Base-by-base conservation (phyloP, 2,797 vertebrate genomes). In the Echeneis naucrates region DNA sequence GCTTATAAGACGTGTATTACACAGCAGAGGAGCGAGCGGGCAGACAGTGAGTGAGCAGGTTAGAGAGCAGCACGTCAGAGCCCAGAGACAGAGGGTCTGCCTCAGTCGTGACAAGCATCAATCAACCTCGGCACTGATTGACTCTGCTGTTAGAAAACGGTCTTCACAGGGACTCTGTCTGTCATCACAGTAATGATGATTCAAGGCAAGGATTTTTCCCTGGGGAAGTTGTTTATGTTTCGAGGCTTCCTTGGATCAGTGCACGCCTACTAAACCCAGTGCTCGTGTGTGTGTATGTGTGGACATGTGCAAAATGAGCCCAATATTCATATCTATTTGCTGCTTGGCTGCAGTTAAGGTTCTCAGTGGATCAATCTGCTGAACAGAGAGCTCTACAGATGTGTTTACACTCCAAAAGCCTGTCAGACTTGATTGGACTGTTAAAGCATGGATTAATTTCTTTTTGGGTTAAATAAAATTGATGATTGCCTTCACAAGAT, bases 81-180 rank as follows among this genome's bases (percentile, higher is more conserved):
- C 68, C 75, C 50, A 40, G 71, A 81, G 84, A 87, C 84, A 55
- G 66, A 73, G 65, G 48, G 53, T 32, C 62, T 7, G 56, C 66
- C 75, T 86, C 78, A 73, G 13, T 67, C 37, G 47, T 72, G 86
- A 86, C 86, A 62, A 83, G 77, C 87, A 82, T 91, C 87, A 87
- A 68, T 92, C 90, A 87, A 47, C 40, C 52, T 42, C 17, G 1
- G 53, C 78, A 88, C 80, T 88, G 90, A 92, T 84, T 83, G 86
- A 88, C 88, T 88, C 64, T 10, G 14, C 77, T 63, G 73, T 70
- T 81, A 59, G 75, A 75, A 55, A 75, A 56, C 23, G 8, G 23
- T 77, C 80, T 75, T 80, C 12, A n/a, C 68, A 0, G 79, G 57
- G 54, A 85, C 76, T 85, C 66, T 51, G 56, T 61, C 74, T 78